Evolutionary conservation across 2,888 invertebrate genomes (phyloP), one percentile per base, ranked within the genome.

Genomic region (Xestobium rufovillosum): DNA sequence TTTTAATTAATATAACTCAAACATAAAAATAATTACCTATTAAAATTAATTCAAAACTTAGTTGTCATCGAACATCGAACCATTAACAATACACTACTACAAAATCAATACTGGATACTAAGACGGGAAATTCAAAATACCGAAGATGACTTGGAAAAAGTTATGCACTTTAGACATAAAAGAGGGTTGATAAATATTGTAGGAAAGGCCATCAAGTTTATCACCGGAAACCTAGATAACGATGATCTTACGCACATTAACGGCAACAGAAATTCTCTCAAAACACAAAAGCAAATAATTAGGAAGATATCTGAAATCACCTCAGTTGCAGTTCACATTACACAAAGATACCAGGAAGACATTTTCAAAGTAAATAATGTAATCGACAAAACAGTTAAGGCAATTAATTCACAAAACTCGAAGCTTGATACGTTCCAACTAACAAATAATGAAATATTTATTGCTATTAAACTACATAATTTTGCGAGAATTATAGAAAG

Each of bases 241-340:
- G 23, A 19, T n/a, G 23, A 19, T 19, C 23, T 19, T 19, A n/a
- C n/a, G 6, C 6, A 19, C n/a, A 6, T 19, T 19, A 19, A 19
- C 23, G 6, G n/a, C 6, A 19, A 19, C 23, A 6, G 6, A 19
- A 19, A 19, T 19, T 6, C 23, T 19, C n/a, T 19, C 6, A 19
- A 19, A 19, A 19, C 23, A 19, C 23, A 19, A 19, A 19, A 19
- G n/a, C 23, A 19, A n/a, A n/a, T 8, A 19, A 19, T 19, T 19
- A 19, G 6, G n/a, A 6, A n/a, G 6, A 6, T 19, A 8, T 8
- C 23, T 8, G 23, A 19, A n/a, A 6, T 19, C 6, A 19, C 23
- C n/a, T 19, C 23, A 19, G 6, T 19, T 8, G 23, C 23, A 8
- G 23, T n/a, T 8, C 23, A 19, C 23, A 19, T 19, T 19, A 19